Evolutionary conservation across 2,113 vertebrate genomes (phyloP).

Genomic region (Entomyzon cyanotis): DNA sequence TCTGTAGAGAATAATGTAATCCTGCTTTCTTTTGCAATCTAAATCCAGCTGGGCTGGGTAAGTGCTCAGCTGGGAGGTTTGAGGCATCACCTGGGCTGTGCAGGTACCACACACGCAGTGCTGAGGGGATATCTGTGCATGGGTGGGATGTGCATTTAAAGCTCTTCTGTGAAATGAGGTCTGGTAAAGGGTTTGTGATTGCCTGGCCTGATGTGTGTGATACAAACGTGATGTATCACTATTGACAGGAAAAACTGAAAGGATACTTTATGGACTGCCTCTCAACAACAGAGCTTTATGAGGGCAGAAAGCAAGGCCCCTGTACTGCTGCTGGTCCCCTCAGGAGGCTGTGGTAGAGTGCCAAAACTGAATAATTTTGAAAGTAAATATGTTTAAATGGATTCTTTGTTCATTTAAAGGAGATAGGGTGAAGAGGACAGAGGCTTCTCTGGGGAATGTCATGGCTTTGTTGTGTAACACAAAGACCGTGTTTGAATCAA

Average conservation of each 20-base stretch:
- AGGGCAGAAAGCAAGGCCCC: neutral
- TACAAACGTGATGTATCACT: neutral
- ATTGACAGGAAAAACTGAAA: neutral
- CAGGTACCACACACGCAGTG: neutral
- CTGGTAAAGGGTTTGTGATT: neutral
- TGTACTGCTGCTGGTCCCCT: neutral
- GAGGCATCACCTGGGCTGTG: neutral
- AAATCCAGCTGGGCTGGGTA: neutral
- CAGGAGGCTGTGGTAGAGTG: neutral
- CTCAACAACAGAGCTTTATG: neutral
- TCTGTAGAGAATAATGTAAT: neutral
- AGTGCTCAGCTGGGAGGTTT: neutral
- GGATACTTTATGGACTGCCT: neutral
- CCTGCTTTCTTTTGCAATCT: neutral
- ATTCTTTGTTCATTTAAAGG: slow-evolving; percentile 41
- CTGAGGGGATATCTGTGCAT: neutral
- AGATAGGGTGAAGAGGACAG: neutral
- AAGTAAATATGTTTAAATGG: slow-evolving; percentile 42
- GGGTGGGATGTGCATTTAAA: neutral
- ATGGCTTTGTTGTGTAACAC: slow-evolving; percentile 14
- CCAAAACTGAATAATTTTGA: slow-evolving; percentile 31
- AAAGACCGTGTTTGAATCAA: neutral
- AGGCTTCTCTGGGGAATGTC: slow-evolving; percentile 1
- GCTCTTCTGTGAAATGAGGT: neutral
- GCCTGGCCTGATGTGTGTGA: neutral